phyloP scores from a whole-genome alignment of 2,888 invertebrate genomes.

The Orthonychiurus folsomi region DNA sequence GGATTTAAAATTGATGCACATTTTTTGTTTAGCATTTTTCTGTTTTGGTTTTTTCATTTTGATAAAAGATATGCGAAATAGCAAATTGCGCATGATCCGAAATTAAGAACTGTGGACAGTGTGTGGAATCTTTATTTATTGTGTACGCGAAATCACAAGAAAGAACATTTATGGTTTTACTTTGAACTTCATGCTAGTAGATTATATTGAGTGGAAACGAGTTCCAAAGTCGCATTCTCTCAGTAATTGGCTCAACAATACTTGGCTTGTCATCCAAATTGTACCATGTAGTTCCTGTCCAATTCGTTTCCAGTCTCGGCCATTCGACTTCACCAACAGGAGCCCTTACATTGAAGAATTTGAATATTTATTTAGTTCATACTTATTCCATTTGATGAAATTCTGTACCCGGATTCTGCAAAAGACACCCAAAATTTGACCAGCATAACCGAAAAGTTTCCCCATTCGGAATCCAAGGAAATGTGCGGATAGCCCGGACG shows the following conservation, averaged over 20 bases:
- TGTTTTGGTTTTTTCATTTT: too few species aligned
- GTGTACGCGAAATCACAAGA: too few species aligned
- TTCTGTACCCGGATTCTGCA: slow-evolving; percentile 11
- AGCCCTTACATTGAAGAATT: slow-evolving; percentile 5
- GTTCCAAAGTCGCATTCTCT: slow-evolving; percentile 11
- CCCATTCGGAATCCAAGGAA: slow-evolving; percentile 10
- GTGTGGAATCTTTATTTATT: too few species aligned
- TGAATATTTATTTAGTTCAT: too few species aligned
- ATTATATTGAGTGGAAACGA: slow-evolving; percentile 9
- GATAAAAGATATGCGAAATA: too few species aligned
- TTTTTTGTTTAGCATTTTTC: too few species aligned
- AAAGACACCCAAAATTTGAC: slow-evolving; percentile 12
- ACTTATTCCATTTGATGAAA: too few species aligned
- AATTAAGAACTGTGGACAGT: too few species aligned
- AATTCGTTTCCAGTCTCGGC: background rate
- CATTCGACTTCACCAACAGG: slow-evolving; percentile 1
- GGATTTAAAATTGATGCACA: too few species aligned
- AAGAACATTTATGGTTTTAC: too few species aligned
- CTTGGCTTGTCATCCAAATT: slow-evolving; percentile 15
- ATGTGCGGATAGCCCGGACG: slow-evolving; percentile 12
- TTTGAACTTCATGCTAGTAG: slow-evolving; percentile 1
- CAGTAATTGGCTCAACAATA: slow-evolving; percentile 14
- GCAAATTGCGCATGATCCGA: too few species aligned
- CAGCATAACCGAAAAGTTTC: slow-evolving; percentile 3
- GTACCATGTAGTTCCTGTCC: slow-evolving; percentile 4